phyloP scores from a whole-genome alignment of 1,140 invertebrate genomes.

The Drosophila orena region DNA sequence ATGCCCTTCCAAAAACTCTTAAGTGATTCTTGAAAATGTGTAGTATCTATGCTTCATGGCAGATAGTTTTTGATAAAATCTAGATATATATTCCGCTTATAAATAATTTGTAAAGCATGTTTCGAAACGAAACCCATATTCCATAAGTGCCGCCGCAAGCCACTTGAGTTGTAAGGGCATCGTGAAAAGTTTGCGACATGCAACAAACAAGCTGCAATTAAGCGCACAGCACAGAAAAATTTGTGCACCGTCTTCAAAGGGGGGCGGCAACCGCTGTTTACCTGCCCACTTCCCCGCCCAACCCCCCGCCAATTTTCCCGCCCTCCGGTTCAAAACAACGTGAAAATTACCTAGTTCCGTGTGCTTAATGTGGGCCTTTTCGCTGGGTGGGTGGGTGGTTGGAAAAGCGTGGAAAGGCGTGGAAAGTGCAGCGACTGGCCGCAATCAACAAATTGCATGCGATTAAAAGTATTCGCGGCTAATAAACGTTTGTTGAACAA shows the following conservation, averaged over 20 bases:
- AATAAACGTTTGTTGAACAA: conserved; percentile 77
- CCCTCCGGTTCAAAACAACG: conserved; percentile 45
- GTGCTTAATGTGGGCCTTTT: conserved; percentile 26
- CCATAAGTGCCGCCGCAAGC: neutral
- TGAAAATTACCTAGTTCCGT: conserved; percentile 79
- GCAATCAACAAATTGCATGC: conserved; percentile 74
- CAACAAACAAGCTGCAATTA: conserved; percentile 78
- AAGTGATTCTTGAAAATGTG: neutral
- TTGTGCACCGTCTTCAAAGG: conserved; percentile 30
- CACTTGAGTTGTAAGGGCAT: conserved; percentile 29
- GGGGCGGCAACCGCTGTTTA: conserved; percentile 31
- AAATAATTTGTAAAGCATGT: neutral
- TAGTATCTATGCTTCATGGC: neutral
- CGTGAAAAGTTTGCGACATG: conserved; percentile 71
- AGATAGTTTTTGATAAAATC: too few relatives aligned
- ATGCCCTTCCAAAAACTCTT: conserved; percentile 32
- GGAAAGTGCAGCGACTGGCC: conserved; percentile 37
- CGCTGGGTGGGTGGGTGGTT: conserved; percentile 8
- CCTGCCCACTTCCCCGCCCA: conserved; percentile 4
- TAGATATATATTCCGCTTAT: too few relatives aligned
- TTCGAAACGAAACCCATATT: neutral
- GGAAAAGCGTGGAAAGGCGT: conserved; percentile 32
- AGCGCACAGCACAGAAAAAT: conserved; percentile 52
- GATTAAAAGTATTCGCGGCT: conserved; percentile 78
- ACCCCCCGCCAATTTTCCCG: neutral